Conservation (phyloP, 2,797 vertebrate genomes). For the Pogonophryne albipinna region DNA sequence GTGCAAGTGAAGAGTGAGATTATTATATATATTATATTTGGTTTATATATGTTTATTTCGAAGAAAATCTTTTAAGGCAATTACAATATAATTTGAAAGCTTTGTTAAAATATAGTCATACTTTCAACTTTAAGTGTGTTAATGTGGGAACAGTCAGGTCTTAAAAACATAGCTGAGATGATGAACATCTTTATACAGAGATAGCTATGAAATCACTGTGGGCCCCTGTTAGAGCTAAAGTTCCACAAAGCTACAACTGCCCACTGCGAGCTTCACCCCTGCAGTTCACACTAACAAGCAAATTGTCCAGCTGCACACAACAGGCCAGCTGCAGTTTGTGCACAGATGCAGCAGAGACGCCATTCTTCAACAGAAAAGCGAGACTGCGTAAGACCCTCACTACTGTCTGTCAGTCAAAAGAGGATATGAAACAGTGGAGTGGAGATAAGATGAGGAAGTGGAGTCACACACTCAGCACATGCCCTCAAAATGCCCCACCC, state of each 20-base stretch:
- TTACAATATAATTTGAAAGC: background rate
- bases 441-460: conserved; percentile 78
- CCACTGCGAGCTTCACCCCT: conserved; percentile 21
- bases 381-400: conserved; percentile 40
- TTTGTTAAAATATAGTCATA: background rate
- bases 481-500: conserved; percentile 68
- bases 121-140: background rate
- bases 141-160: background rate
- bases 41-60: background rate
- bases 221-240: background rate
- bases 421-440: conserved; percentile 76
- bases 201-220: background rate
- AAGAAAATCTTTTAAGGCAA: conserved; percentile 8
- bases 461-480: conserved; percentile 83
- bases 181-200: conserved; percentile 4
- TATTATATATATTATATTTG: background rate
- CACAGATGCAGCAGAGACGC: conserved; percentile 31
- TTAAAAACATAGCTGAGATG: background rate
- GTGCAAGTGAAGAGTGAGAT: background rate
- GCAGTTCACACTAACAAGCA: conserved; percentile 42
- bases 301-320: conserved; percentile 30
- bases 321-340: conserved; percentile 32
- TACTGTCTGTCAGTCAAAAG: conserved; percentile 68
- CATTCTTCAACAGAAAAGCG: conserved; percentile 37
- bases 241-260: conserved; percentile 5